Evolutionary conservation across 1,140 invertebrate species (phyloP), one percentile per base, ranked within the genome.

Genomic region (Diorhabda carinulata): DNA sequence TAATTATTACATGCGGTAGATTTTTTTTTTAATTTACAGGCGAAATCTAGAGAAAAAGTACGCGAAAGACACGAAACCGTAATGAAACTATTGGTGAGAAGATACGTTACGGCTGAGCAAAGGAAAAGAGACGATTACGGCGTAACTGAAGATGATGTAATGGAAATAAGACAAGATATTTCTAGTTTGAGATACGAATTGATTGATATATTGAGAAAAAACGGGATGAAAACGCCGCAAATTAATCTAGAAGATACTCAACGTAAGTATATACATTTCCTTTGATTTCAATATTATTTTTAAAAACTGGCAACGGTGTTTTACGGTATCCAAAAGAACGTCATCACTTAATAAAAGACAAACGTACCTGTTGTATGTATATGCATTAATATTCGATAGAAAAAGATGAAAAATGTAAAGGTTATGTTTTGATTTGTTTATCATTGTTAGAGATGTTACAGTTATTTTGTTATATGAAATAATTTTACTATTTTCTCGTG

Each of bases 91-190:
- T 78, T 95, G 25, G 89, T 95, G n/a, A 94, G 93, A 91, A 84
- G 93, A 1, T 95, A 94, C 79, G 87, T 95, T 3, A 90, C 92
- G 0, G 87, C 89, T 42, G 89, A 91, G 82, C 92, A 94, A 73
- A 82, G 89, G 58, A 88, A 90, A 75, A 85, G 87, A 68, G 91
- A 93, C 72, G 87, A 91, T 72, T 88, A 88, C 74, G 84, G 88
- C 0, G 92, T 97, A 0, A 95, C 93, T 7, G 94, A 97, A 79
- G 95, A 97, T 74, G 92, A 97, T 74, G 87, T 97, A 62, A 96
- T 95, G 74, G 95, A 98, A 83, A 87, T 98, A 2, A 96, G 97
- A 79, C 90, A 91, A 75, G 94, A 96, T 73, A 90, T 97, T 8
- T 91, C 90, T 0, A 84, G 90, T 0, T 87, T 93, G 82, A 85